Evolutionary conservation across 2,888 invertebrate genomes (phyloP).

Genomic region (Cyclophora albipunctata): DNA sequence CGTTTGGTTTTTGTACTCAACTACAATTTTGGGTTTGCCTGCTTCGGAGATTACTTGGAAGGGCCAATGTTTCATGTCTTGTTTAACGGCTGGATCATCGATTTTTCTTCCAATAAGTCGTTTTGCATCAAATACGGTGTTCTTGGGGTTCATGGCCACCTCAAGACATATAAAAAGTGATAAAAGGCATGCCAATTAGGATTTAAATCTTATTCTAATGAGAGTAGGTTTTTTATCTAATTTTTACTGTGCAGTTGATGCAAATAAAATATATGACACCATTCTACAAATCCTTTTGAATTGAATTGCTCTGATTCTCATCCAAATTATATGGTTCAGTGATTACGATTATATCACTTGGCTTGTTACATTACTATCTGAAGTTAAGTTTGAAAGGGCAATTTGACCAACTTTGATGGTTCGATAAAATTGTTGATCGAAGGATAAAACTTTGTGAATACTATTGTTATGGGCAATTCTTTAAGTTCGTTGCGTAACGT

Average conservation of each 20-base stretch:
- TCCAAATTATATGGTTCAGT: constrained; percentile 2
- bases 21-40: constrained; percentile 83
- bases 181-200: no score
- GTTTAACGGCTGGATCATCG: constrained; percentile 84
- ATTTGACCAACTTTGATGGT: constrained; percentile 9
- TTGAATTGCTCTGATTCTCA: constrained; percentile 2
- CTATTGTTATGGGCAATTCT: no score
- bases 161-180: constrained; percentile 30
- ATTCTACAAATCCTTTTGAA: not conserved
- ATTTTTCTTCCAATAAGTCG: constrained; percentile 88
- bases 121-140: constrained; percentile 89
- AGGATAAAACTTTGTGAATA: not conserved
- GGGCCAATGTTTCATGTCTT: constrained; percentile 90
- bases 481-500: no score
- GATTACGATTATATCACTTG: constrained; percentile 3
- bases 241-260: not conserved
- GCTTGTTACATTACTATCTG: constrained; percentile 5
- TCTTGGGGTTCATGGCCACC: constrained; percentile 87
- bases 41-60: constrained; percentile 81
- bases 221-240: no score
- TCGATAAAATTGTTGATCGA: no score
- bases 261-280: constrained; percentile 1
- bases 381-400: constrained; percentile 1
- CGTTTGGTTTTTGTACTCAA: constrained; percentile 82
- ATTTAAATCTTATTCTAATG: no score